Percentiles rank a stretch among this genome's conserved stretches.
phyloP scores from a whole-genome alignment of 2,888 invertebrate genomes.

The Kryphioiulus occultus region DNA sequence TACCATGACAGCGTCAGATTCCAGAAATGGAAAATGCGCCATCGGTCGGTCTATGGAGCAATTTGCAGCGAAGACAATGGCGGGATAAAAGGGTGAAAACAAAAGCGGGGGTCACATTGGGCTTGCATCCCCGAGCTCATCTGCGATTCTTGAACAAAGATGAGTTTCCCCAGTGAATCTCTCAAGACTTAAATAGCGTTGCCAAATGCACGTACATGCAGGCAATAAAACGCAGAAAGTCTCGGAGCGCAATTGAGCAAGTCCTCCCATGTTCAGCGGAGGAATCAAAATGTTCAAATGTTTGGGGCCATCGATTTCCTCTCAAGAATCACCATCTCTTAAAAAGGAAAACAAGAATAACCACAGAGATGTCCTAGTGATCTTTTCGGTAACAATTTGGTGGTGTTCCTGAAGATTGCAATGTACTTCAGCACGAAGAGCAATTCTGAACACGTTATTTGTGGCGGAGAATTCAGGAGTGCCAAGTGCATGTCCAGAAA shows the following conservation, averaged over 20 bases:
- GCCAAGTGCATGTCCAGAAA: too few species aligned
- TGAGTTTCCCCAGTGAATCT: slow-evolving; percentile 7
- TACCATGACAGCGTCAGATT: slow-evolving; percentile 45
- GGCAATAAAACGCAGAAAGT: not conserved
- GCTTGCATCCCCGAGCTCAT: not conserved
- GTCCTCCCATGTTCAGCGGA: not conserved
- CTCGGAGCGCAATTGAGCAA: not conserved
- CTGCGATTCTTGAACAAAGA: slow-evolving; percentile 39
- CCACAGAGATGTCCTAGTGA: too few species aligned
- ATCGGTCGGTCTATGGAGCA: not conserved
- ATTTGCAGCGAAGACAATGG: slow-evolving; percentile 5
- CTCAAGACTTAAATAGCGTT: slow-evolving; percentile 18
- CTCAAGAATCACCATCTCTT: too few species aligned
- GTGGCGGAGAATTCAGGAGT: too few species aligned
- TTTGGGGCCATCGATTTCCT: not conserved
- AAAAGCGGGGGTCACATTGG: not conserved
- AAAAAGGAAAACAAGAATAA: too few species aligned
- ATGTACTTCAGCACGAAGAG: too few species aligned
- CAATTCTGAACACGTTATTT: too few species aligned
- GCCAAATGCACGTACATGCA: slow-evolving; percentile 13
- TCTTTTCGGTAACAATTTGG: too few species aligned
- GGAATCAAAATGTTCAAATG: not conserved
- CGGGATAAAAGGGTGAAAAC: slow-evolving; percentile 20
- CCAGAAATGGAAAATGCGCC: slow-evolving; percentile 40
- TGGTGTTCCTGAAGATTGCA: too few species aligned